These are phyloP conservation scores for Palythoa caribaeorum DNA, from an alignment of 92 coral and sea anemone species.

Conservation along the genomic window DNA sequence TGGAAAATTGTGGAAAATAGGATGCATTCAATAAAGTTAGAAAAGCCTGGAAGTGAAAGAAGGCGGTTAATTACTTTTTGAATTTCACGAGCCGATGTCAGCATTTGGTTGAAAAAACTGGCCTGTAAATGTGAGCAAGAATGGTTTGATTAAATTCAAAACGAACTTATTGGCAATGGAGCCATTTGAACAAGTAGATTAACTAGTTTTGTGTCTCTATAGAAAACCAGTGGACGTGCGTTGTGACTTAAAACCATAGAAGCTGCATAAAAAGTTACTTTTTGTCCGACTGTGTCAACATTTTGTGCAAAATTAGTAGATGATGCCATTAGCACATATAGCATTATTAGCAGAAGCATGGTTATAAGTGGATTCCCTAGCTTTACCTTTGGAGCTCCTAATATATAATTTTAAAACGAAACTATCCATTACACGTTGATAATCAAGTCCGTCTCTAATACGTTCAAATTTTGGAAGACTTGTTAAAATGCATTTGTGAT, in stretches of 20 bases:
- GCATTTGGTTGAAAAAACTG: conserved; percentile 8
- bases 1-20: conserved; percentile 40
- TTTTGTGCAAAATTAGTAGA: not conserved
- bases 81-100: not conserved
- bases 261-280: not conserved
- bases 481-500: not conserved
- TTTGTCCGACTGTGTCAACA: not conserved
- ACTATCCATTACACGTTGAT: not conserved
- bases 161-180: not conserved
- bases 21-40: conserved; percentile 53
- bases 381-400: no score
- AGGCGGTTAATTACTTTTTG: conserved; percentile 31
- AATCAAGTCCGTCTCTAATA: not conserved
- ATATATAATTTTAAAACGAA: not conserved
- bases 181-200: not conserved
- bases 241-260: not conserved
- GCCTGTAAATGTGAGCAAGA: not conserved
- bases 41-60: conserved; percentile 42
- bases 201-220: not conserved
- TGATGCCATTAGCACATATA: not conserved
- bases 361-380: not conserved
- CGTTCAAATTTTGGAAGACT: not conserved
- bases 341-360: not conserved
- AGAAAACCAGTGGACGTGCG: not conserved
- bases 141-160: not conserved